These are phyloP conservation scores for Subacronicta megacephala DNA, from an alignment of 2,888 invertebrate genomes.

Conservation along the genomic window DNA sequence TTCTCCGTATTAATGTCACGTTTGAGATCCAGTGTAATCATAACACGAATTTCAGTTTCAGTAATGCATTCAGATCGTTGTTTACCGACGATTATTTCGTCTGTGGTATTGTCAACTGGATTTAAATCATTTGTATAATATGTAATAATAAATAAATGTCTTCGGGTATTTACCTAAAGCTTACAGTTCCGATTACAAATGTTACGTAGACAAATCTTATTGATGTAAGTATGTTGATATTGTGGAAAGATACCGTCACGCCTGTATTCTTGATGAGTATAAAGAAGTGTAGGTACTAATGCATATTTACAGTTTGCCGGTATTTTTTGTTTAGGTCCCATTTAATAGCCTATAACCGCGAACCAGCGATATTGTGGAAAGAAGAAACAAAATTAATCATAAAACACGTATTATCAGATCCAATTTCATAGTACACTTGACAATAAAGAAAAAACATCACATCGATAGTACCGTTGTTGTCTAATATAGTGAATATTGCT, in stretches of 20 bases:
- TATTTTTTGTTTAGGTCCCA: no score
- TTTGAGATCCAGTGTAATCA: slow-evolving; percentile 60
- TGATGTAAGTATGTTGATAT: no score
- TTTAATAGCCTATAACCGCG: no score
- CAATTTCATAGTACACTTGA: background rate
- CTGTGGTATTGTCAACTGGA: slow-evolving; percentile 20
- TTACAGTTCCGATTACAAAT: background rate
- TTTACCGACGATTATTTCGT: slow-evolving; percentile 32
- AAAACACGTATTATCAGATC: background rate
- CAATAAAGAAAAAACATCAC: background rate
- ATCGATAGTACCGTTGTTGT: background rate
- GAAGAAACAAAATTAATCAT: no score
- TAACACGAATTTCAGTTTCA: slow-evolving; percentile 61
- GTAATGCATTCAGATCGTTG: slow-evolving; percentile 48
- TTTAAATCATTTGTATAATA: slow-evolving; percentile 3
- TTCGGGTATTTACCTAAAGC: background rate
- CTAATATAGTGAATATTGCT: slow-evolving; percentile 9
- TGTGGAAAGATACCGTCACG: no score
- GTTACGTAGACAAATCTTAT: background rate
- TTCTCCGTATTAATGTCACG: slow-evolving; percentile 69
- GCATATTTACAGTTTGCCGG: no score
- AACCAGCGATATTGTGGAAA: no score
- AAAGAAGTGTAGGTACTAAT: no score
- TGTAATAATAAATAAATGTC: slow-evolving; percentile 2
- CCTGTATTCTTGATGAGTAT: no score